Conservation (phyloP, 2,888 invertebrate genomes). For the Prosopocoilus inquinatus region DNA sequence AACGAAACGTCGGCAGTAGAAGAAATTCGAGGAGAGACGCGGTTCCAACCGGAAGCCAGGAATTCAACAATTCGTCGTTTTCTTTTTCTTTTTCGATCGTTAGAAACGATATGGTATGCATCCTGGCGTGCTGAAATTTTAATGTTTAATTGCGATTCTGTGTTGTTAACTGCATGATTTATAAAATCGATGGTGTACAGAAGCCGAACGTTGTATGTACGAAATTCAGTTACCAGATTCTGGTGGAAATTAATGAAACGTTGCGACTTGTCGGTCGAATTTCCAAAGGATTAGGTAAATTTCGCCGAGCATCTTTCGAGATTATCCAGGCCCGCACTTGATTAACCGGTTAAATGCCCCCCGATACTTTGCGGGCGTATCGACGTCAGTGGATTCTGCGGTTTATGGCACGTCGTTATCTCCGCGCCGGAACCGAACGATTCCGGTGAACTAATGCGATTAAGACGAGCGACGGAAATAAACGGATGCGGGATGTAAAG, state of each 20-base stretch:
- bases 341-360: slow-evolving; percentile 2
- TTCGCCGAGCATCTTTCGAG: neutral
- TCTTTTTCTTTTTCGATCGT: no score
- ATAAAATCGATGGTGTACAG: neutral
- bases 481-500: slow-evolving; percentile 30
- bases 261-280: neutral
- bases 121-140: neutral
- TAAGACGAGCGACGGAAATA: slow-evolving; percentile 26
- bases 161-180: neutral
- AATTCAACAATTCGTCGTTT: no score
- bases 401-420: slow-evolving; percentile 35
- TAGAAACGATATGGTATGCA: neutral
- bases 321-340: neutral
- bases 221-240: neutral
- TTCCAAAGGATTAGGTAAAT: slow-evolving; percentile 2
- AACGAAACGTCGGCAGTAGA: no score
- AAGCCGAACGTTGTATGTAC: neutral
- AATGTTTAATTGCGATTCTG: neutral
- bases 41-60: no score
- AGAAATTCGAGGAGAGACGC: no score
- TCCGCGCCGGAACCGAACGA: slow-evolving; percentile 28
- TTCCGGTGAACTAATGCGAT: slow-evolving; percentile 35
- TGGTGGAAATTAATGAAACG: neutral
- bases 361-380: neutral
- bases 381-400: slow-evolving; percentile 24